Evolutionary conservation across 2,888 invertebrate genomes (phyloP), one percentile per base, ranked within the genome.

Genomic region (Caenorhabditis wallacei): DNA sequence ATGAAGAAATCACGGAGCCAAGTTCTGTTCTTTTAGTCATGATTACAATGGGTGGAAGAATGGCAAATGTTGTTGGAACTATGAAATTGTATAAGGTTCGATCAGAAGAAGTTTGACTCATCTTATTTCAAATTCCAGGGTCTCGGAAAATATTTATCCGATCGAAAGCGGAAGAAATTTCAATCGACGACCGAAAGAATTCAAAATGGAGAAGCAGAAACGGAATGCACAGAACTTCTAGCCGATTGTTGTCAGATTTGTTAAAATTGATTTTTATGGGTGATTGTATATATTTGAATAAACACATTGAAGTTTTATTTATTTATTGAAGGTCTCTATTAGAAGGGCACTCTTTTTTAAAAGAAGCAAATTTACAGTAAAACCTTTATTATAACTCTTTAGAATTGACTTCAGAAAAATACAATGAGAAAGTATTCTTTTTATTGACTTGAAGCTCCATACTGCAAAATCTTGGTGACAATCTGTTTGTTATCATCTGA

Each of bases 401-500:
- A n/a, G n/a, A n/a, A n/a, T n/a, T n/a, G n/a, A n/a, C n/a, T n/a
- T n/a, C n/a, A n/a, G n/a, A n/a, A n/a, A n/a, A n/a, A n/a, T n/a
- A n/a, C n/a, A n/a, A n/a, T n/a, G n/a, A n/a, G n/a, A 30, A 30
- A 30, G 30, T 30, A 30, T 3, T 30, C 30, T 30, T 30, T 1
- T 48, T n/a, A 48, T 53, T 53, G 48, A 22, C 22, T 53, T 13
- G 70, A 71, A 20, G 81, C 84, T 59, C 88, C 88, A 51, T 82
- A 87, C 46, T 88, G 85, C 37, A 89, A 56, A 20, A 89, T 79
- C 57, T 87, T 88, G 0, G 84, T 82, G 26, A 89, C 82, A 20
- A 89, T 76, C 46, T 79, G 80, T 72, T 90, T 83, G 68, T 91
- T 91, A 43, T 91, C 90, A 16, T 87, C 86, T 2, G 87, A 74